Evolutionary conservation across 2,797 vertebrate species (phyloP).

Genomic region (Hozukius guyotensis): DNA sequence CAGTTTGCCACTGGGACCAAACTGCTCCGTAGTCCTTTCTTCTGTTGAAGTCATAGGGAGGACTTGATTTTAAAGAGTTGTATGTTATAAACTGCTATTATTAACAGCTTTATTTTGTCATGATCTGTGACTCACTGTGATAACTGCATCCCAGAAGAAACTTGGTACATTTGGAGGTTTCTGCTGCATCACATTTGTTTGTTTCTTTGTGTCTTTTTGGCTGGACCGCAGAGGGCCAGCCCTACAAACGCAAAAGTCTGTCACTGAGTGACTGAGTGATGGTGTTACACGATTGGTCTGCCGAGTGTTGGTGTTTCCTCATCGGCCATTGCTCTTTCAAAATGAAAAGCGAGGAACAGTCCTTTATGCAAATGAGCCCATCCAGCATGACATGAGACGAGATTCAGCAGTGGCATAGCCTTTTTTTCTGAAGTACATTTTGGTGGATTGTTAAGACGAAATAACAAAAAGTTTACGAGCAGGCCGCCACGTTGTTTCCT

Average conservation of each 20-base stretch:
- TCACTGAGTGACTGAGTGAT: no score
- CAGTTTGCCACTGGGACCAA: slow-evolving; percentile 33
- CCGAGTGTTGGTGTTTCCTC: no score
- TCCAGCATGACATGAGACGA: accelerated
- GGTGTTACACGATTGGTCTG: no score
- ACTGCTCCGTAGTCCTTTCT: background rate
- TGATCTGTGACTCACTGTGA: background rate
- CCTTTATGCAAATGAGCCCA: no score
- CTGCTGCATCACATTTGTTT: background rate
- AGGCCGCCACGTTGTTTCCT: no score
- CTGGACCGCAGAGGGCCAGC: background rate
- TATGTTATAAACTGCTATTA: background rate
- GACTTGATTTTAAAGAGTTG: background rate
- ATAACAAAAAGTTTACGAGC: no score
- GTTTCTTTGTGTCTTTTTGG: background rate
- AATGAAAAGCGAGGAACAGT: no score
- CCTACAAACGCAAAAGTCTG: no score
- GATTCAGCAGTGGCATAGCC: no score
- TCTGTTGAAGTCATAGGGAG: background rate
- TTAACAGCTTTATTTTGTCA: slow-evolving; percentile 6
- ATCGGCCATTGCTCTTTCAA: no score
- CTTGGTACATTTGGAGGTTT: background rate
- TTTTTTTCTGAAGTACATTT: no score
- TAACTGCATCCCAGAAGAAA: background rate
- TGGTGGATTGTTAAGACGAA: no score